These are phyloP conservation scores for Coenobita brevimanus DNA, from an alignment of 1,140 invertebrate species.

Conservation along the genomic window DNA sequence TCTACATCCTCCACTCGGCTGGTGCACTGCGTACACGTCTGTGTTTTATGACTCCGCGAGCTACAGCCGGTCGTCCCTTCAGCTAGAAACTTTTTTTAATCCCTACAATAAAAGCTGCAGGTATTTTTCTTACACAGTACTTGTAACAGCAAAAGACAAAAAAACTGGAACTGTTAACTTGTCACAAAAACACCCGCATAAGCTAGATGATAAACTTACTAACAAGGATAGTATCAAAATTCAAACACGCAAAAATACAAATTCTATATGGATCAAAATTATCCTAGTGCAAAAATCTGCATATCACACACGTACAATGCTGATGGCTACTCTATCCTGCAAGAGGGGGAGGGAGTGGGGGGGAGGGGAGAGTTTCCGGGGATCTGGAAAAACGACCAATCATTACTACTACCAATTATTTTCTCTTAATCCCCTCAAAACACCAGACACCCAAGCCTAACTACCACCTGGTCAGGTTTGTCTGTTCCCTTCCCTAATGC, in stretches of 20 bases:
- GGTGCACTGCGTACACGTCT: neutral
- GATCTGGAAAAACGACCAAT: too few relatives aligned
- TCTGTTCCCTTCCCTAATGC: too few relatives aligned
- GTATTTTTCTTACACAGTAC: conserved; percentile 64
- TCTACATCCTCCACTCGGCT: neutral
- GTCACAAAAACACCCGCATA: conserved; percentile 63
- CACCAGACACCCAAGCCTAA: too few relatives aligned
- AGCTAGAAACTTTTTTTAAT: conserved; percentile 65
- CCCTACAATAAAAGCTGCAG: conserved; percentile 59
- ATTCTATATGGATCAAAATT: conserved; percentile 67
- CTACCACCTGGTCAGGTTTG: too few relatives aligned
- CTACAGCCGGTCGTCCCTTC: conserved; percentile 32
- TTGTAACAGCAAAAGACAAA: conserved; percentile 66
- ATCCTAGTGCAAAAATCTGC: conserved; percentile 67
- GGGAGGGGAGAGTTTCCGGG: too few relatives aligned
- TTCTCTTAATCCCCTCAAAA: too few relatives aligned
- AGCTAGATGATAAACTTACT: conserved; percentile 65
- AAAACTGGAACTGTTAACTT: conserved; percentile 64
- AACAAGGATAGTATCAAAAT: conserved; percentile 67
- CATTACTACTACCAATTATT: too few relatives aligned
- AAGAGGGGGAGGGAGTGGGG: too few relatives aligned
- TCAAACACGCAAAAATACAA: conserved; percentile 67
- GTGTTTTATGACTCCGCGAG: too few relatives aligned
- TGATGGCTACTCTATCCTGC: conserved; percentile 54
- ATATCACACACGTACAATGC: conserved; percentile 64